Evolutionary conservation across 2,888 invertebrate genomes (phyloP).

Genomic region (Eilema depressum): DNA sequence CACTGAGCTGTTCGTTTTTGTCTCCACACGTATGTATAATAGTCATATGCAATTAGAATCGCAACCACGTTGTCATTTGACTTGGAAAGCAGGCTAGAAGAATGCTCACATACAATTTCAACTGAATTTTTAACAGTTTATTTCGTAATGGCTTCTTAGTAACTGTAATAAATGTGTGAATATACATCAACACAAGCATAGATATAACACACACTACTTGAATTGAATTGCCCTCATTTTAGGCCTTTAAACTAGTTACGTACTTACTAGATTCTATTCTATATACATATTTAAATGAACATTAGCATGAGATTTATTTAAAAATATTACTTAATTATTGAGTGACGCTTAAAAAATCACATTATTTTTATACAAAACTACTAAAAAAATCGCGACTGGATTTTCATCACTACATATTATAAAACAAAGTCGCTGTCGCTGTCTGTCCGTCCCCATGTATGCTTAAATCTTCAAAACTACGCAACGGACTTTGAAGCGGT

Average conservation of each 20-base stretch:
- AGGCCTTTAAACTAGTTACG: background rate
- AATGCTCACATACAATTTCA: constrained; percentile 65
- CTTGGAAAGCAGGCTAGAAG: constrained; percentile 75
- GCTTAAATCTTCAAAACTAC: no score
- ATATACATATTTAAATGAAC: no score
- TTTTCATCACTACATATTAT: no score
- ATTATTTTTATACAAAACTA: no score
- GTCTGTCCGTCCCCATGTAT: no score
- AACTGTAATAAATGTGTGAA: constrained; percentile 42
- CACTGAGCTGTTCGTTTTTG: constrained; percentile 48
- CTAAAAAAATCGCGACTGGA: no score
- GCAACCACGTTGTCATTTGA: constrained; percentile 74
- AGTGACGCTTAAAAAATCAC: no score
- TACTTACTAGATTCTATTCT: background rate
- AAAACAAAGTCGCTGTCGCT: no score
- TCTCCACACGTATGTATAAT: constrained; percentile 60
- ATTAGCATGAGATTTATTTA: no score
- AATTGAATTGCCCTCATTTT: constrained; percentile 2
- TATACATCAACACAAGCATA: background rate
- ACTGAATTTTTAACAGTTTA: constrained; percentile 64
- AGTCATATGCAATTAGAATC: constrained; percentile 70
- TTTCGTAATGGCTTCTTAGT: constrained; percentile 58
- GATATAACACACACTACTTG: background rate
- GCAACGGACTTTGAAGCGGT: no score
- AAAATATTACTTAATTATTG: no score